Conservation (phyloP, 1,140 invertebrate genomes). For the Tetranychus cinnabarinus region DNA sequence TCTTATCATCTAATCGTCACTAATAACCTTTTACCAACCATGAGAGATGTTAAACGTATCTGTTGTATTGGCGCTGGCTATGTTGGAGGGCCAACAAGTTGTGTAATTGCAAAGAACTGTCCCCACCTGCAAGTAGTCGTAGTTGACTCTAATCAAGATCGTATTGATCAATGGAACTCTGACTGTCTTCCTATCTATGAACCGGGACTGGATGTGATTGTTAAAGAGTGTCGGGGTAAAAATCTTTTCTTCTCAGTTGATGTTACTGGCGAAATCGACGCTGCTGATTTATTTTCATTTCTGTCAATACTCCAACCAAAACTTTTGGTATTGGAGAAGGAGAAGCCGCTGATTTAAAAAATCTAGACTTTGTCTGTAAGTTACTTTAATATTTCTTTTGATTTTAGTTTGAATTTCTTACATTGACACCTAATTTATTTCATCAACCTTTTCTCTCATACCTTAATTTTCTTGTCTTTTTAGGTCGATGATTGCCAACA, state of each 20-base stretch:
- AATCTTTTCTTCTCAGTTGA: conserved; percentile 92
- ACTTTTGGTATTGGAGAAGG: conserved; percentile 88
- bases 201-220: conserved; percentile 79
- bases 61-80: conserved; percentile 97
- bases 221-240: conserved; percentile 54
- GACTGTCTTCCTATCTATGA: conserved; percentile 93
- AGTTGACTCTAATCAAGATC: conserved; percentile 66
- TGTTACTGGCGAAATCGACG: conserved; percentile 57
- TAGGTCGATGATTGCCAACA: conserved; percentile 71
- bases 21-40: no score
- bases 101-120: conserved; percentile 88
- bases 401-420: background rate
- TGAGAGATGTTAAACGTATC: conserved; percentile 40
- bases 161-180: conserved; percentile 96
- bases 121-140: conserved; percentile 83
- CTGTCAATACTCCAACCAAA: conserved; percentile 99
- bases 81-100: conserved; percentile 94
- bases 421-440: background rate
- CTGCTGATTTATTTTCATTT: conserved; percentile 98
- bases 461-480: background rate
- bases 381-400: no score
- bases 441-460: background rate
- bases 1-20: no score
- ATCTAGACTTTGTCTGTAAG: conserved; percentile 59
- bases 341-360: conserved; percentile 89